Evolutionary conservation across 1,140 invertebrate species (phyloP).

Genomic region (Leptopilina boulardi): DNA sequence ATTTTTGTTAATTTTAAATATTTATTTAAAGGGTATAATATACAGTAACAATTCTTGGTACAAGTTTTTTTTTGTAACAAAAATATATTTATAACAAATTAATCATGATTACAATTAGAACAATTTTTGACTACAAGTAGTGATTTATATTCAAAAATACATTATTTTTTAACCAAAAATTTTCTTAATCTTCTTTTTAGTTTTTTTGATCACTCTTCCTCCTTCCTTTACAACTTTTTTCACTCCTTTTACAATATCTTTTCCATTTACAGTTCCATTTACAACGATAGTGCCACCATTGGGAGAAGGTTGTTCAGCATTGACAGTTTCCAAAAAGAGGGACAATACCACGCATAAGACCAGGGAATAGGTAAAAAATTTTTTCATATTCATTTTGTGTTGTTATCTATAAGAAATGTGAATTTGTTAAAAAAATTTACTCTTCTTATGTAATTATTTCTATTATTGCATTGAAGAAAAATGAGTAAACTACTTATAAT

Average conservation of each 20-base stretch:
- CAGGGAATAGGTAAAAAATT: neutral
- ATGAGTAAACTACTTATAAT: too few species aligned
- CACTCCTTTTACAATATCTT: neutral
- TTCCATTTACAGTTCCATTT: neutral
- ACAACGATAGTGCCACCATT: neutral
- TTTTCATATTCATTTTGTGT: neutral
- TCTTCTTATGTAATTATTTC: too few species aligned
- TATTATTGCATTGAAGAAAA: too few species aligned
- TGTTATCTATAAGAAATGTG: neutral
- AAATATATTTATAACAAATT: too few species aligned
- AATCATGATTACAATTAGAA: too few species aligned
- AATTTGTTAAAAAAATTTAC: too few species aligned
- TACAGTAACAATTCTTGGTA: too few species aligned
- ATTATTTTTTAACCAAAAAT: neutral
- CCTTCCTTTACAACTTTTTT: neutral
- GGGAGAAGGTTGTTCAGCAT: neutral
- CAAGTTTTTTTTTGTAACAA: too few species aligned
- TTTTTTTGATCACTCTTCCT: neutral
- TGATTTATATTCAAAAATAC: too few species aligned
- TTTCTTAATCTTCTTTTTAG: conserved; percentile 3
- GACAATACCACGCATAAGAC: neutral
- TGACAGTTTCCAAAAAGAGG: neutral
- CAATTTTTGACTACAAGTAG: too few species aligned
- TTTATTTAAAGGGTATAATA: too few species aligned
- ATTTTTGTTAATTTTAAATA: too few species aligned